phyloP scores from a whole-genome alignment of 2,888 invertebrate genomes.

The Pristionchus arcanus region DNA sequence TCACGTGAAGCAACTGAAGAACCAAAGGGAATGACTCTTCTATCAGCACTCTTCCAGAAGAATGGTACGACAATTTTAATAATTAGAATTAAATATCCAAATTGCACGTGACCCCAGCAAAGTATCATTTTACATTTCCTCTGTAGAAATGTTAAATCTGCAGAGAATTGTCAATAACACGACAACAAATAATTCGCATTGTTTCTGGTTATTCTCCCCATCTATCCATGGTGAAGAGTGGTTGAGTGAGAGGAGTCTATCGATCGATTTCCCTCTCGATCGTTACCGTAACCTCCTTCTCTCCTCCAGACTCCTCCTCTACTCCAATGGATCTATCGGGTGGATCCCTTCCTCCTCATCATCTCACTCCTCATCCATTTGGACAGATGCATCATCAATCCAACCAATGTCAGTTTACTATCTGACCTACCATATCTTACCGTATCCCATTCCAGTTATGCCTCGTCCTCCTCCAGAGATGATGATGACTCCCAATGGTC shows the following conservation, averaged over 20 bases:
- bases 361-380: conserved; percentile 5
- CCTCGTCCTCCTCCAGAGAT: conserved; percentile 64
- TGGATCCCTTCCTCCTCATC: conserved; percentile 30
- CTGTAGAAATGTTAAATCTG: too few species aligned
- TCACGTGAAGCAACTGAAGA: conserved; percentile 28
- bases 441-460: conserved; percentile 61
- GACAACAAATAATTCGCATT: not conserved
- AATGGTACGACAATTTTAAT: not conserved
- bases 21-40: conserved; percentile 21
- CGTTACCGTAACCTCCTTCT: not conserved
- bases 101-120: not conserved
- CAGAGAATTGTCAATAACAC: not conserved
- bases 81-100: not conserved
- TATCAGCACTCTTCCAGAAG: conserved; percentile 25
- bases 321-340: conserved; percentile 52
- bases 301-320: conserved; percentile 5
- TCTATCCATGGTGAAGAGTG: not conserved
- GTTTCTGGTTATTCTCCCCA: not conserved
- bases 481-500: conserved; percentile 34
- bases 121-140: not conserved
- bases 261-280: not conserved
- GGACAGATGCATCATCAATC: conserved; percentile 5
- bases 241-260: not conserved
- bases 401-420: not conserved
- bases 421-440: not conserved